These are phyloP conservation scores for Melanargia galathea DNA, from an alignment of 2,888 invertebrate genomes.

Conservation along the genomic window DNA sequence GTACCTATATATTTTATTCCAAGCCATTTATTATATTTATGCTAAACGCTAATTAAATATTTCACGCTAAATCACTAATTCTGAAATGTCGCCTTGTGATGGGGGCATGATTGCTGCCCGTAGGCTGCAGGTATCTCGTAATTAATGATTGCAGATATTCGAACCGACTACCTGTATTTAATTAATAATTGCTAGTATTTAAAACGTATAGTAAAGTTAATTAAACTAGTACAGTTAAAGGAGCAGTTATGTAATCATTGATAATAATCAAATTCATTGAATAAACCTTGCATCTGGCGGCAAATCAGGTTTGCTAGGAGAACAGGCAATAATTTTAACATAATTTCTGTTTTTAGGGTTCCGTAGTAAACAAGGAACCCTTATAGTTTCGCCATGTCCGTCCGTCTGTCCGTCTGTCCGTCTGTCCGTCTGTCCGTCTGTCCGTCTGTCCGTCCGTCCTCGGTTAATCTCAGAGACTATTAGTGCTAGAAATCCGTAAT, in stretches of 20 bases:
- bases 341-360: not conserved
- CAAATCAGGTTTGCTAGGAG: constrained; percentile 1
- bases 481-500: too few relatives aligned
- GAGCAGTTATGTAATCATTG: constrained; percentile 20
- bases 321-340: constrained; percentile 9
- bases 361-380: too few relatives aligned
- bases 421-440: too few relatives aligned
- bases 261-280: constrained; percentile 21
- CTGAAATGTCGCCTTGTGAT: not conserved
- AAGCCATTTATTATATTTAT: too few relatives aligned
- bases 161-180: not conserved
- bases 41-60: not conserved
- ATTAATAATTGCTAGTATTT: constrained; percentile 3
- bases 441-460: too few relatives aligned
- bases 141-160: constrained; percentile 5
- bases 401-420: too few relatives aligned
- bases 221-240: constrained; percentile 14
- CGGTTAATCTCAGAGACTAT: too few relatives aligned
- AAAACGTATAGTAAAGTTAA: not conserved
- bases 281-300: constrained; percentile 11
- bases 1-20: too few relatives aligned
- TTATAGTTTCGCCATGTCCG: too few relatives aligned
- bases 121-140: not conserved
- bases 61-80: not conserved
- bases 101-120: not conserved